Conservation (phyloP, 2,113 vertebrate genomes). For the Microtus pennsylvanicus region DNA sequence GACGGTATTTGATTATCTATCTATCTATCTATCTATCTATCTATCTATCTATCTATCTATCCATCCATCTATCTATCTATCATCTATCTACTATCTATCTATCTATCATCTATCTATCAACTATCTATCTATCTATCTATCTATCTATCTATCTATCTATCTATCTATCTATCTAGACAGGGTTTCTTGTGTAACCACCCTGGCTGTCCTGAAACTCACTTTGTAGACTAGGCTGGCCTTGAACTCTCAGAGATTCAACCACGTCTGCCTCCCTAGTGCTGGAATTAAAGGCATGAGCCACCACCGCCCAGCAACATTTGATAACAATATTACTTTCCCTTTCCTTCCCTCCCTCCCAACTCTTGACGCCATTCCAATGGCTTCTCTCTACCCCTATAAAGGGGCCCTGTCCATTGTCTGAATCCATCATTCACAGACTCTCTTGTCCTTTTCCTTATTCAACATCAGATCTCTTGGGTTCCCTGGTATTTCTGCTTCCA, state of each 20-base stretch:
- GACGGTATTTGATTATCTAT: background rate
- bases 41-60: no score
- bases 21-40: no score
- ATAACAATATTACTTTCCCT: background rate
- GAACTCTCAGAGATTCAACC: background rate
- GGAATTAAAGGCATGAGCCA: background rate
- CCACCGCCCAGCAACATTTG: background rate
- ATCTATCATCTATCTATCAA: background rate
- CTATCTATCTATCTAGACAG: background rate
- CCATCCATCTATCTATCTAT: background rate
- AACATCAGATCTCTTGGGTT: background rate
- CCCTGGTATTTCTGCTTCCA: background rate
- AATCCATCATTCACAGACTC: background rate
- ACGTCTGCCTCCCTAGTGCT: background rate
- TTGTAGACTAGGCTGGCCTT: background rate
- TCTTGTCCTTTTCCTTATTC: background rate
- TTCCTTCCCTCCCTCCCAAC: background rate
- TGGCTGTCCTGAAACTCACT: background rate
- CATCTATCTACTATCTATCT: no score
- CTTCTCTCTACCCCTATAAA: background rate
- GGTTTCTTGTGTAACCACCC: background rate
- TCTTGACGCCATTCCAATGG: background rate
- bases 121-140: no score
- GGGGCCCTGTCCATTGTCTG: background rate
- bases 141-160: no score